Evolutionary conservation across 2,888 invertebrate genomes (phyloP).

Genomic region (Mythimna vitellina): DNA sequence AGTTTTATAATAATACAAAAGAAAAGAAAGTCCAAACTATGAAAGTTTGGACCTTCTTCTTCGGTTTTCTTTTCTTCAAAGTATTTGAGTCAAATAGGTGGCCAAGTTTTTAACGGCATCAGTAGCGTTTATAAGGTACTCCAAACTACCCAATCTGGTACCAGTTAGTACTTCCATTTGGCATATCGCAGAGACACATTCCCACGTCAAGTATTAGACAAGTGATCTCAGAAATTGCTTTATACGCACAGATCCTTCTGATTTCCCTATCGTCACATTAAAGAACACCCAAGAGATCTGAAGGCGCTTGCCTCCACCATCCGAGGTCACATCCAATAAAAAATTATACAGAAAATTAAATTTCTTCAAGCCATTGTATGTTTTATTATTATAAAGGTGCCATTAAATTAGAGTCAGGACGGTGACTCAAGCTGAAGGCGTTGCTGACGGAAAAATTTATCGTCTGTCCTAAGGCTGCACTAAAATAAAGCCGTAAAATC

Average conservation of each 20-base stretch:
- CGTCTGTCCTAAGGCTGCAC: constrained; percentile 63
- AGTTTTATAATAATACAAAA: neutral
- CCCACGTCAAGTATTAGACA: constrained; percentile 11
- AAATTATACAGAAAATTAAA: constrained; percentile 45
- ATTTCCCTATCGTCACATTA: constrained; percentile 47
- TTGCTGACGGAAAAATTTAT: constrained; percentile 66
- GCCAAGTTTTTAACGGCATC: no score
- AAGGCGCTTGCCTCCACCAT: constrained; percentile 8
- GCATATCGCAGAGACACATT: neutral
- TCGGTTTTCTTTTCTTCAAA: no score
- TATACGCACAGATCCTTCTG: constrained; percentile 19
- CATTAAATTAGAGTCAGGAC: constrained; percentile 38
- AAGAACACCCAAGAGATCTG: constrained; percentile 27
- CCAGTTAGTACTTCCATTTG: neutral
- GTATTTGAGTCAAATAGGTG: no score
- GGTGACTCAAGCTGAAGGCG: constrained; percentile 33
- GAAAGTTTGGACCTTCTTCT: no score
- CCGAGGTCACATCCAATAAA: constrained; percentile 26
- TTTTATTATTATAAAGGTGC: constrained; percentile 46
- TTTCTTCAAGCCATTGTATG: constrained; percentile 33
- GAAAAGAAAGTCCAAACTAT: no score
- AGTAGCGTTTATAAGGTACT: no score
- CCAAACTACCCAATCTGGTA: no score
- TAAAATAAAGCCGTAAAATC: constrained; percentile 69
- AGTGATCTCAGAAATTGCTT: constrained; percentile 30